Percentiles rank a stretch among this genome's conserved stretches.
These are phyloP conservation scores for Mungos mungo DNA, from an alignment of 2,113 vertebrate genomes.

Conservation along the genomic window DNA sequence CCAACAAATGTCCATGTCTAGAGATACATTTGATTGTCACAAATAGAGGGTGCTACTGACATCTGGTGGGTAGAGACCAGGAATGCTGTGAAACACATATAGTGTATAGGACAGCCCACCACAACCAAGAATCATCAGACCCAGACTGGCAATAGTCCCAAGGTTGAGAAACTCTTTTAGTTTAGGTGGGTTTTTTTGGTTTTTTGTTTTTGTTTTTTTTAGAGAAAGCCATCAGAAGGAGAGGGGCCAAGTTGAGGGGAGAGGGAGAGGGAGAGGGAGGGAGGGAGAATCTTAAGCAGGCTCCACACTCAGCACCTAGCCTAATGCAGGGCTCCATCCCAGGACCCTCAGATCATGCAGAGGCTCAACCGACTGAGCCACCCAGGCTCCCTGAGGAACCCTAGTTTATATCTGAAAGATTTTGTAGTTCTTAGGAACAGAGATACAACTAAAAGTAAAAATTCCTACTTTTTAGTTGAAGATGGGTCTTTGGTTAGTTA, in stretches of 20 bases:
- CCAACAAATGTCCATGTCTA: background rate
- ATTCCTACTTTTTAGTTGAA: conserved; percentile 18
- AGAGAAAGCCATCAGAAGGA: too few species aligned
- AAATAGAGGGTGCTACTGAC: background rate
- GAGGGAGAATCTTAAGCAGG: too few species aligned
- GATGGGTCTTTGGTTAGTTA: background rate
- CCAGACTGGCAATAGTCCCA: background rate
- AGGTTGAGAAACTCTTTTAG: background rate
- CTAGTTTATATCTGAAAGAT: conserved; percentile 34
- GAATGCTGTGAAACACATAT: background rate
- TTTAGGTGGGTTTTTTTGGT: too few species aligned
- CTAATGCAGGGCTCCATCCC: too few species aligned
- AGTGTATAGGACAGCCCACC: background rate
- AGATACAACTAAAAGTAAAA: background rate
- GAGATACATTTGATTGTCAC: background rate
- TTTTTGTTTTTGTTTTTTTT: too few species aligned
- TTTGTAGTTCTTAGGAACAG: background rate
- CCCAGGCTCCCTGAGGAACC: too few species aligned
- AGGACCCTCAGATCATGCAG: too few species aligned
- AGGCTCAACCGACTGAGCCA: too few species aligned
- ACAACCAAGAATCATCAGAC: background rate
- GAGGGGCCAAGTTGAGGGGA: too few species aligned
- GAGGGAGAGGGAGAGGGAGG: too few species aligned
- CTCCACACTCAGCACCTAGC: too few species aligned
- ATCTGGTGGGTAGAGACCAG: background rate